phyloP scores from a whole-genome alignment of 2,797 vertebrate genomes.

The Epinephelus awoara region DNA sequence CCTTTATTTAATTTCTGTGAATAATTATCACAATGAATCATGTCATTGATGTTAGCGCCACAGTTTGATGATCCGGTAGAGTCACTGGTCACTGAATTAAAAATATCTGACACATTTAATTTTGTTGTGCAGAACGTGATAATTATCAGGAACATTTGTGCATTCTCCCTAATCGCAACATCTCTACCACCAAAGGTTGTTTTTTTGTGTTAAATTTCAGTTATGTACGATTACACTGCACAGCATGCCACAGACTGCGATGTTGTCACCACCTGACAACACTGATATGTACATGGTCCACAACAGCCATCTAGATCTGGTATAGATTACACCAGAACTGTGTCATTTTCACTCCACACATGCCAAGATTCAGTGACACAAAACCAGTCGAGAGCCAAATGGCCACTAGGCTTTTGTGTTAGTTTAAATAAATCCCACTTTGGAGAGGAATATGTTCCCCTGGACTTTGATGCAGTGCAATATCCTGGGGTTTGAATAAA shows the following conservation, averaged over 20 bases:
- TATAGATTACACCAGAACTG: constrained; percentile 43
- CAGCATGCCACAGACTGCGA: constrained; percentile 14
- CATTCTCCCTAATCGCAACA: background rate
- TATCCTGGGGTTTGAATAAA: constrained; percentile 66
- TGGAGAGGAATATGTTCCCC: constrained; percentile 52
- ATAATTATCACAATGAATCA: background rate
- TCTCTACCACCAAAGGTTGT: background rate
- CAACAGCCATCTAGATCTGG: constrained; percentile 46
- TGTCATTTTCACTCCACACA: constrained; percentile 36
- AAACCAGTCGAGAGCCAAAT: constrained; percentile 64
- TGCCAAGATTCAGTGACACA: constrained; percentile 61
- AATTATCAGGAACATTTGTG: background rate
- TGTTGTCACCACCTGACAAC: constrained; percentile 31
- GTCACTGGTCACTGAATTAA: background rate
- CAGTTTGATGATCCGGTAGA: background rate
- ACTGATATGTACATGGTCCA: constrained; percentile 33
- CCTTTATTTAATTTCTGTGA: background rate
- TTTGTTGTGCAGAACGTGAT: background rate
- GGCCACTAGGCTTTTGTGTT: constrained; percentile 62
- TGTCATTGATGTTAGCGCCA: background rate
- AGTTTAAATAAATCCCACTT: constrained; percentile 64
- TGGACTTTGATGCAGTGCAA: constrained; percentile 50
- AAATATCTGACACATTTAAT: background rate
- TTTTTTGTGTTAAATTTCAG: background rate
- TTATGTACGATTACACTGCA: background rate